phyloP scores from a whole-genome alignment of 2,113 vertebrate species.

The Ammospiza caudacuta region DNA sequence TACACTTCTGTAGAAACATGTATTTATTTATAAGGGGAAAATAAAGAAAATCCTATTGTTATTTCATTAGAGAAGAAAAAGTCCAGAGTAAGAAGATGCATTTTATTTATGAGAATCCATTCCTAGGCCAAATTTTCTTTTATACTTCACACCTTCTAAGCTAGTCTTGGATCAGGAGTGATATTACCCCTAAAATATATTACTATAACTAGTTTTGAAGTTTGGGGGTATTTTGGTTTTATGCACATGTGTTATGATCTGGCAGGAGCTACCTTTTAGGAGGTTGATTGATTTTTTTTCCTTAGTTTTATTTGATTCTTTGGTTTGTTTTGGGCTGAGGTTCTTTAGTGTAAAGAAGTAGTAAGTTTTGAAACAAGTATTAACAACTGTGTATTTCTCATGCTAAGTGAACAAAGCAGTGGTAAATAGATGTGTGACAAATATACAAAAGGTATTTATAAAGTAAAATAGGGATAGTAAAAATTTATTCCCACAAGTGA shows the following conservation, averaged over 20 bases:
- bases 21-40: background rate
- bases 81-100: rapidly evolving
- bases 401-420: background rate
- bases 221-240: background rate
- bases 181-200: background rate
- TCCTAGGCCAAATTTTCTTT: background rate
- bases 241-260: too few relatives aligned
- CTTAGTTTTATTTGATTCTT: background rate
- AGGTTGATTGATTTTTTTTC: rapidly evolving
- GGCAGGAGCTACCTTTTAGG: background rate
- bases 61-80: background rate
- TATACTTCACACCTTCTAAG: background rate
- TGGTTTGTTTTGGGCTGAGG: rapidly evolving
- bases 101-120: background rate
- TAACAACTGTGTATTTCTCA: background rate
- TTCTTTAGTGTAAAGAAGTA: background rate
- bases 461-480: background rate
- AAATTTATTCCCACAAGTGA: background rate
- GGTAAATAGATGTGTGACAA: background rate
- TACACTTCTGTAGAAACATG: background rate
- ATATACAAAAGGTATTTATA: background rate
- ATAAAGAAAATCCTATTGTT: background rate
- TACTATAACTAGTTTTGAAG: background rate
- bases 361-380: background rate
- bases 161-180: background rate